A percentile compares a stretch with the other conserved stretches of the same genome.
Conservation (phyloP, 1,140 invertebrate species). For the Pogonognathellus flavescens region DNA sequence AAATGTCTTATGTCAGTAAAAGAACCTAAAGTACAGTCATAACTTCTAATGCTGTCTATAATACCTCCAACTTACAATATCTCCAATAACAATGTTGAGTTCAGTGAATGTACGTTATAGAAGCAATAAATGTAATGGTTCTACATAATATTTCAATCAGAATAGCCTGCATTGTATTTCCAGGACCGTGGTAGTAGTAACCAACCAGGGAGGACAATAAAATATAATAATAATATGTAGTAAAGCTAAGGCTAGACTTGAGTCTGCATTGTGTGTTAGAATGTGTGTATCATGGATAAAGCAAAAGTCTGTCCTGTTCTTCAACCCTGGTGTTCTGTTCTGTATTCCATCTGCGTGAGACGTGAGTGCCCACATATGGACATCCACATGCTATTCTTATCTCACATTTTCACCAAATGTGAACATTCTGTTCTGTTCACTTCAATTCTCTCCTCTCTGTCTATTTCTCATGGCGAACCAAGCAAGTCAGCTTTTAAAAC, state of each 20-base stretch:
- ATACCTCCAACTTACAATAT: too few species aligned
- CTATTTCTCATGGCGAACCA: slow-evolving; percentile 8
- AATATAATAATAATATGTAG: neutral
- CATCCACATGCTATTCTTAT: slow-evolving; percentile 50
- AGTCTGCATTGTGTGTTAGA: slow-evolving; percentile 28
- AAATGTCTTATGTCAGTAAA: too few species aligned
- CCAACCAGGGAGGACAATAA: slow-evolving; percentile 4
- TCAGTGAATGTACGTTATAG: too few species aligned
- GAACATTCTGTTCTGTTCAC: slow-evolving; percentile 41
- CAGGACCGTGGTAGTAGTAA: neutral
- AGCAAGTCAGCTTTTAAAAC: neutral
- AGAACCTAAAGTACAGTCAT: too few species aligned
- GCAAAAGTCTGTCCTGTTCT: slow-evolving; percentile 8
- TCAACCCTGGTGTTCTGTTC: slow-evolving; percentile 41
- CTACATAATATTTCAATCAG: slow-evolving; percentile 10
- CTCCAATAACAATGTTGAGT: too few species aligned
- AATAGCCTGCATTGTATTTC: slow-evolving; percentile 1
- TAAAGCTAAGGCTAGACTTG: neutral
- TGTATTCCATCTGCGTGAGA: slow-evolving; percentile 49
- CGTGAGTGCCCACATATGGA: slow-evolving; percentile 49
- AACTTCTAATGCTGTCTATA: too few species aligned
- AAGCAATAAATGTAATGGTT: too few species aligned
- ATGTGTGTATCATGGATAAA: slow-evolving; percentile 11
- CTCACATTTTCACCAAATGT: slow-evolving; percentile 50
- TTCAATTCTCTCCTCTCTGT: slow-evolving; percentile 43